Evolutionary conservation across 2,797 vertebrate species (phyloP).

Genomic region (Babyrousa celebensis): DNA sequence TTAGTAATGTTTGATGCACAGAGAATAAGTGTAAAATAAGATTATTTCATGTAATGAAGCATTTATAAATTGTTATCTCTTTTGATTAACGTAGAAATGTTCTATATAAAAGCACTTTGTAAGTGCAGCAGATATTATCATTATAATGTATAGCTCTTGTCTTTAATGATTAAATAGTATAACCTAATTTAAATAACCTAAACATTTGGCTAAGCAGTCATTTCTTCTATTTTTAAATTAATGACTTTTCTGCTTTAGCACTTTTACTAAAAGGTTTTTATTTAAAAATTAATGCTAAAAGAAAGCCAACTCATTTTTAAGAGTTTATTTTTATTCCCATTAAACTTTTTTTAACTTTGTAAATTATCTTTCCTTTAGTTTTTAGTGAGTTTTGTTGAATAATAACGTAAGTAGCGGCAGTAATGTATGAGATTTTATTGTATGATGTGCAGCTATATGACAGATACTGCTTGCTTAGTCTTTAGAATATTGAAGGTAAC

Average conservation of each 20-base stretch:
- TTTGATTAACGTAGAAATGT: constrained; percentile 82
- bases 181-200: constrained; percentile 77
- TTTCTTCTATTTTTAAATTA: constrained; percentile 87
- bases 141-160: constrained; percentile 78
- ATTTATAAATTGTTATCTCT: constrained; percentile 82
- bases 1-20: constrained; percentile 74
- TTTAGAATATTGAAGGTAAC: constrained; percentile 91
- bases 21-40: constrained; percentile 83
- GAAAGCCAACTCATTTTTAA: constrained; percentile 86
- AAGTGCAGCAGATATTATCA: constrained; percentile 65
- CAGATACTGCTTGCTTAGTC: constrained; percentile 91
- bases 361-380: constrained; percentile 93
- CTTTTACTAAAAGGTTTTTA: constrained; percentile 84
- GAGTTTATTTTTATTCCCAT: constrained; percentile 89
- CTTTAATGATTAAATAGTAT: constrained; percentile 82
- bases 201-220: constrained; percentile 84
- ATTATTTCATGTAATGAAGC: constrained; percentile 80
- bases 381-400: constrained; percentile 93
- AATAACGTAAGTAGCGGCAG: constrained; percentile 93
- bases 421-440: constrained; percentile 89
- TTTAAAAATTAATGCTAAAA: constrained; percentile 84
- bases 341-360: constrained; percentile 90
- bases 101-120: constrained; percentile 61
- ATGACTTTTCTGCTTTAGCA: constrained; percentile 76
- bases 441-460: constrained; percentile 89